Base-by-base conservation (phyloP, 1,140 invertebrate genomes). In the Caenorhabditis inopinata region DNA sequence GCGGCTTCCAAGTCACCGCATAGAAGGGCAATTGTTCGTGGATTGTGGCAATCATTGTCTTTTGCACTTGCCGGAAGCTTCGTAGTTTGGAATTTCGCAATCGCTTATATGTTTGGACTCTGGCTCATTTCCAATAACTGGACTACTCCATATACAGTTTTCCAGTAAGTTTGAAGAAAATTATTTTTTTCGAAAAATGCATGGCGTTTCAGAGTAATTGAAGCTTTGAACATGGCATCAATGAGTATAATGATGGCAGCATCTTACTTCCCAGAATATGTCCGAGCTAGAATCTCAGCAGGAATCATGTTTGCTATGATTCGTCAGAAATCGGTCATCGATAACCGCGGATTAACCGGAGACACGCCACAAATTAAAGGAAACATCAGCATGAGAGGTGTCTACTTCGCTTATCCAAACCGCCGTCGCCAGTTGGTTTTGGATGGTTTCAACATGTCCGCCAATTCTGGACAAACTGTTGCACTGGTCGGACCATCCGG, bases 401-500 rank as follows among this genome's bases (percentile, higher is more conserved):
- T 90, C 6, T 74, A 80, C 9, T 90, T 90, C 81, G 86, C 84
- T 14, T 90, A 90, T 82, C 89, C 89, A n/a, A 87, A 87, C 9
- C 84, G 89, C 79, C 88, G 87, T 62, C 85, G 87, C 35, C 80
- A 35, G 35, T 45, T 35, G 21, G 62, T 74, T 2, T n/a, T 78
- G 9, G 46, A 78, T 46, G 77, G 77, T 9, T 86, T 23, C 78
- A 88, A 90, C 92, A 95, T 83, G 88, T 94, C 7, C 91, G 85
- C 91, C 38, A 81, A 91, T 5, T 84, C 88, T 83, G 94, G 94
- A 1, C 91, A 96, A 88, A 95, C 93, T 0, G 92, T 96, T 2
- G 95, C 95, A 0, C 89, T 97, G 1, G 95, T 94, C 85, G 91
- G 92, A 81, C 73, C 68, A 27, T 88, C 85, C 80, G 89, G 89